Evolutionary conservation across 2,888 invertebrate genomes (phyloP), one percentile per base, ranked within the genome.

Genomic region (Tillus elongatus): DNA sequence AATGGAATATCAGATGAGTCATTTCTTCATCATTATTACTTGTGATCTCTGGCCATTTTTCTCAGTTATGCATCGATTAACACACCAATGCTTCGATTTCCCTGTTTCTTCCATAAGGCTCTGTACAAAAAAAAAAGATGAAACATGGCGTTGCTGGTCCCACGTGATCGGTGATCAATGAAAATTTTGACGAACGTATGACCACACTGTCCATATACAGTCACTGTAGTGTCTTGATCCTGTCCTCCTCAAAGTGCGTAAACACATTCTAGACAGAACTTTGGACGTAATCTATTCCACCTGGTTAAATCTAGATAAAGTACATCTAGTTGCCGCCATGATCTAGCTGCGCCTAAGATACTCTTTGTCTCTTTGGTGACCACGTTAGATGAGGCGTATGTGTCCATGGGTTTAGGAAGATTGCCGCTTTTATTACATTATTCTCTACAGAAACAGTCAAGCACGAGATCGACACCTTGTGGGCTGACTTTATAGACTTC

Each of bases 251-350:
- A 79, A 85, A 89, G 37, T 89, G 68, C 33, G 75, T 64, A 63
- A 85, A 81, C 16, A 90, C 79, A 55, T 75, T 74, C 39, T 79
- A 72, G 41, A 89, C 80, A 13, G 81, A 75, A 40, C 71, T 71
- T 39, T 79, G 75, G 33, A 88, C 79, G 60, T 77, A 80, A 30
- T 74, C 79, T 15, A 78, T 74, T 43, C 80, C 78, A 2, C 77
- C 79, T 55, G 71, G 67, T 88, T 87, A 65, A 90, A 74, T 1
- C 89, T 90, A 29, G 82, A 75, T 42, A 90, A 70, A 42, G 78
- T 79, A 69, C 87, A 68, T 89, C 89, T 42, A 88, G 87, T 69
- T 88, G 88, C 89, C 88, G 89, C 89, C 89, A 90, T 46, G 86
- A 82, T 73, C 86, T 82, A 50, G 89, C 89, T 52, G 86, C 83